Percentiles rank a stretch among this genome's conserved stretches.
These are phyloP conservation scores for Perithous albicinctus DNA, from an alignment of 2,888 invertebrate genomes.

Conservation along the genomic window DNA sequence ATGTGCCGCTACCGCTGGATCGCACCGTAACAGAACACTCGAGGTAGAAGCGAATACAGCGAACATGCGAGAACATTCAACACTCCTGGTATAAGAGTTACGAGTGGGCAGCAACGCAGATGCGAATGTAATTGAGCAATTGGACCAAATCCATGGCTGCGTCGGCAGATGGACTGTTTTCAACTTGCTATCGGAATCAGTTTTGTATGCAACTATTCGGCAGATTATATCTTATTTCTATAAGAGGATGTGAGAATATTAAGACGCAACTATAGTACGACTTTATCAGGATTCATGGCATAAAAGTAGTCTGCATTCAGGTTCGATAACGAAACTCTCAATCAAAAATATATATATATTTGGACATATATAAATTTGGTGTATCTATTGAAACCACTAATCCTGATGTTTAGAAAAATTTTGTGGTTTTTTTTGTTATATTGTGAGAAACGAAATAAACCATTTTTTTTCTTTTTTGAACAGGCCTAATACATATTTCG, in stretches of 20 bases:
- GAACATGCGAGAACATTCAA: constrained; percentile 43
- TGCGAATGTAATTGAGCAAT: constrained; percentile 78
- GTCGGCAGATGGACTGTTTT: constrained; percentile 35
- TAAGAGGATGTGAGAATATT: background rate
- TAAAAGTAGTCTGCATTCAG: background rate
- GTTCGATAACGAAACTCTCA: background rate
- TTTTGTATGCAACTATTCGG: background rate
- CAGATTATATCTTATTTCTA: background rate
- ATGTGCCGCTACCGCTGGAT: constrained; percentile 44
- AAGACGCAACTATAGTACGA: background rate
- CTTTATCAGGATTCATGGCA: background rate
- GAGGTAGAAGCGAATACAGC: constrained; percentile 19
- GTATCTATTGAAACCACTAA: no score
- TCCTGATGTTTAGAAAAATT: no score
- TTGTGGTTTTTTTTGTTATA: no score
- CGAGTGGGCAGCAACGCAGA: constrained; percentile 71
- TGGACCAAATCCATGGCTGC: constrained; percentile 72
- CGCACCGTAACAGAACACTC: constrained; percentile 46
- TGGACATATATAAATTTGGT: no score
- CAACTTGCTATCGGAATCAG: constrained; percentile 28
- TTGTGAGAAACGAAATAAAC: no score
- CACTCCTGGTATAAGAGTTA: constrained; percentile 43
- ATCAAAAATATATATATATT: background rate
- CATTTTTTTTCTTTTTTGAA: no score
- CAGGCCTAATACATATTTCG: no score